Evolutionary conservation across 2,888 invertebrate genomes (phyloP).

Genomic region (Pollenia griseotomentosa): DNA sequence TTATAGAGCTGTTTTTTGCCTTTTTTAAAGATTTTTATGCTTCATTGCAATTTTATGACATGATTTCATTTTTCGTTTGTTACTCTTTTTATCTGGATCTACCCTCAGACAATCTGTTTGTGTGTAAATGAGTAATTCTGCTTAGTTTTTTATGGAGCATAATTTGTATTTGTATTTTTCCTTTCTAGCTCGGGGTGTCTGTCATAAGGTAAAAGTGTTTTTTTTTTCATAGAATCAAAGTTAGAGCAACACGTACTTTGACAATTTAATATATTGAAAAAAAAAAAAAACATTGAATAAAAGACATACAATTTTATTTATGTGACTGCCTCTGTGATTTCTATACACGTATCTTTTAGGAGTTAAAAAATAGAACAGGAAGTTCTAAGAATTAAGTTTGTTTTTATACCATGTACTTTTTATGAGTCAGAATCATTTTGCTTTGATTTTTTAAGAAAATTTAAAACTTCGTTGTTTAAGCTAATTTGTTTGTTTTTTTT

Average conservation of each 20-base stretch:
- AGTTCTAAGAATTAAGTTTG: neutral
- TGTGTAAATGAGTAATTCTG: constrained; percentile 28
- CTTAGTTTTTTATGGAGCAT: constrained; percentile 38
- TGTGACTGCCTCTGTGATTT: constrained; percentile 8
- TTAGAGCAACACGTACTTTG: constrained; percentile 67
- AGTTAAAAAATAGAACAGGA: constrained; percentile 13
- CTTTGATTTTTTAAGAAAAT: neutral
- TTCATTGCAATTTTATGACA: constrained; percentile 60
- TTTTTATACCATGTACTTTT: neutral
- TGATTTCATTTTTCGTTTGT: constrained; percentile 1
- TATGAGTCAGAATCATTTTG: constrained; percentile 18
- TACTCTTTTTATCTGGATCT: neutral
- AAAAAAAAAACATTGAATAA: neutral
- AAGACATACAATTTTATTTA: constrained; percentile 1
- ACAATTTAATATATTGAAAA: constrained; percentile 56
- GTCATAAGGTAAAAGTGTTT: constrained; percentile 29
- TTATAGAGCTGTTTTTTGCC: constrained; percentile 1
- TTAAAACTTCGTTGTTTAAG: neutral
- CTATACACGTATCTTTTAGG: neutral
- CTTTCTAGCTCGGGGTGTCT: neutral
- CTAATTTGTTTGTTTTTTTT: neutral
- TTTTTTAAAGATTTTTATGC: constrained; percentile 22
- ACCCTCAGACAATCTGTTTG: constrained; percentile 11
- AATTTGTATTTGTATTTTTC: constrained; percentile 24
- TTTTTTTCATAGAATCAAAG: constrained; percentile 43